Evolutionary conservation across 2,113 vertebrate genomes (phyloP).

Genomic region (Phainopepla nitens): DNA sequence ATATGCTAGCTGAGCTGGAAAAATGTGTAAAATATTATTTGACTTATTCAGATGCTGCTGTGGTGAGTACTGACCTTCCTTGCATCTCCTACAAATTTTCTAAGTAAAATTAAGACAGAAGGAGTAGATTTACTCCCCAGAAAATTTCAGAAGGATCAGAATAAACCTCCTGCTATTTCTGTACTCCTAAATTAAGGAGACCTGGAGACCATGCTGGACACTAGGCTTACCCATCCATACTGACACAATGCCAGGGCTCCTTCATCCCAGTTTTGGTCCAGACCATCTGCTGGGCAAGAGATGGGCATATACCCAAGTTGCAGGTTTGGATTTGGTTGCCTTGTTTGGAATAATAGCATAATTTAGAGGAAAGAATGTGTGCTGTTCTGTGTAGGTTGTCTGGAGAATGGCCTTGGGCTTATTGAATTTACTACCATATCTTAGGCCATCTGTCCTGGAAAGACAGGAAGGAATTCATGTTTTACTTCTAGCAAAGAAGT

Average conservation of each 20-base stretch:
- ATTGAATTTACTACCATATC: background rate
- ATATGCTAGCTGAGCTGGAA: background rate
- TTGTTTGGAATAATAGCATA: background rate
- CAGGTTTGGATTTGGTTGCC: background rate
- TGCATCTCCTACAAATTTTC: background rate
- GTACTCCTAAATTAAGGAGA: background rate
- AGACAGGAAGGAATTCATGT: background rate
- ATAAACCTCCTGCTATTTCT: background rate
- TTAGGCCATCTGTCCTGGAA: background rate
- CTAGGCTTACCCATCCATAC: background rate
- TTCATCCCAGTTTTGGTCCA: background rate
- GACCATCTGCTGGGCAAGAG: background rate
- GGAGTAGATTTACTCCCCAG: background rate
- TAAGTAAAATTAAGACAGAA: background rate
- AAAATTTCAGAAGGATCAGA: background rate
- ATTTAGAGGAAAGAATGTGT: background rate
- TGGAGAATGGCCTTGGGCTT: background rate
- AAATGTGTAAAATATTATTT: background rate
- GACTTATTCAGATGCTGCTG: background rate
- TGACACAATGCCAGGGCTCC: background rate
- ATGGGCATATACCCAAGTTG: background rate
- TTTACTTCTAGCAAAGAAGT: background rate
- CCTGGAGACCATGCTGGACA: accelerated
- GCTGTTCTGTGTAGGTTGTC: background rate
- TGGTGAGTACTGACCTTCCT: background rate